Percentiles rank a stretch among this genome's conserved stretches.
Evolutionary conservation across 1,140 invertebrate genomes (phyloP).

Genomic region (Hypsibius dujardini): DNA sequence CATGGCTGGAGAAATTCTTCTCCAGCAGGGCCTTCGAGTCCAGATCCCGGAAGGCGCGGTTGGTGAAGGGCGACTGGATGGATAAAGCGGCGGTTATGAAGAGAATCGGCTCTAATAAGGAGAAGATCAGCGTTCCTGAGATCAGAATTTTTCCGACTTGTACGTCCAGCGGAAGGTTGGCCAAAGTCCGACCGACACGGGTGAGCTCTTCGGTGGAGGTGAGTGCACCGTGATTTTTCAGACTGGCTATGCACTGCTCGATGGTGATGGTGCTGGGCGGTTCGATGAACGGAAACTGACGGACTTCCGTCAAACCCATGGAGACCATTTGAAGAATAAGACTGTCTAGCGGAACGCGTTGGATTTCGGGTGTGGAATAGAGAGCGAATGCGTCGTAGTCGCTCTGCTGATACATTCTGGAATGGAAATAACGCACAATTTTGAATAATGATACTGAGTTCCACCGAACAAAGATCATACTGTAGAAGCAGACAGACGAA

Average conservation of each 20-base stretch:
- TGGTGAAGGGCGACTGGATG: constrained; percentile 79
- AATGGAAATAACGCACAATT: constrained; percentile 37
- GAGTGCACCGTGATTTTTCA: constrained; percentile 76
- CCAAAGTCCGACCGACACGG: constrained; percentile 65
- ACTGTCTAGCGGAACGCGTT: constrained; percentile 74
- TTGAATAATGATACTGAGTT: constrained; percentile 26
- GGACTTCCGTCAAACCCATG: constrained; percentile 72
- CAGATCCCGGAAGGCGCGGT: constrained; percentile 59
- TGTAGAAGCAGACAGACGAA: not conserved
- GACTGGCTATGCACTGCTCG: constrained; percentile 61
- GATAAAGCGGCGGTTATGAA: constrained; percentile 76
- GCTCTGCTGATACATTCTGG: constrained; percentile 68
- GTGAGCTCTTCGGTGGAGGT: constrained; percentile 69
- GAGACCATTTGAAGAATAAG: constrained; percentile 82
- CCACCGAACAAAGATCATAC: not conserved
- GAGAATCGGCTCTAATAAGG: constrained; percentile 65
- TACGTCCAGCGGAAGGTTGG: constrained; percentile 80
- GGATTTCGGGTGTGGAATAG: constrained; percentile 72
- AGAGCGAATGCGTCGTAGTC: constrained; percentile 58
- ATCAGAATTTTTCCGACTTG: constrained; percentile 88
- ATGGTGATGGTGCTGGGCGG: constrained; percentile 54
- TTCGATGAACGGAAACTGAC: constrained; percentile 89
- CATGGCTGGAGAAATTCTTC: constrained; percentile 45
- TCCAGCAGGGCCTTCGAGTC: constrained; percentile 48
- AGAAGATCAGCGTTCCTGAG: constrained; percentile 46